A percentile compares a stretch with the other conserved stretches of the same genome.
phyloP scores from a whole-genome alignment of 2,888 invertebrate species.

The Sinelater perroti region DNA sequence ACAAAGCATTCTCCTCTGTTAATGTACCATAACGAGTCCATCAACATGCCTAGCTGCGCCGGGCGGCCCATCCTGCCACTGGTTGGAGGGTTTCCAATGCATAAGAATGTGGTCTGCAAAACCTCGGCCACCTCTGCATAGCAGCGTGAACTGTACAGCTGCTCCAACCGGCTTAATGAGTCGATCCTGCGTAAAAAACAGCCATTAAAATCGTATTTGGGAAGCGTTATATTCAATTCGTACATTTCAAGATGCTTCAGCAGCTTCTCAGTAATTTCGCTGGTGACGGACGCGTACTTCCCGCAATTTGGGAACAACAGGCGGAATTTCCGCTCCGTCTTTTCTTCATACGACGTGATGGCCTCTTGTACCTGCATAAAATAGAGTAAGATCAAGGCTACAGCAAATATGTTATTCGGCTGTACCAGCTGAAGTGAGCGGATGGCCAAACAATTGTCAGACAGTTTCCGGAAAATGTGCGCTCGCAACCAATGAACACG shows the following conservation, averaged over 20 bases:
- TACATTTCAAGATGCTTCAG: constrained; percentile 65
- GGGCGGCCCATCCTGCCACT: constrained; percentile 68
- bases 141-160: constrained; percentile 70
- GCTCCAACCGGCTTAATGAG: constrained; percentile 71
- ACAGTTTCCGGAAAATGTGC: constrained; percentile 64
- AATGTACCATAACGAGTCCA: constrained; percentile 62
- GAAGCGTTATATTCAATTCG: constrained; percentile 24
- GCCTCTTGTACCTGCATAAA: constrained; percentile 48
- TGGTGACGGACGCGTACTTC: constrained; percentile 62
- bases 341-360: constrained; percentile 44
- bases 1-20: constrained; percentile 68
- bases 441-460: constrained; percentile 63
- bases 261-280: constrained; percentile 61
- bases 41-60: constrained; percentile 59
- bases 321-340: constrained; percentile 52
- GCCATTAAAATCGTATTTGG: too few species aligned
- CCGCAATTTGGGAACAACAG: constrained; percentile 65
- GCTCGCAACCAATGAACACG: constrained; percentile 67
- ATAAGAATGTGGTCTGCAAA: constrained; percentile 72
- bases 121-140: constrained; percentile 74
- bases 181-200: constrained; percentile 61
- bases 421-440: constrained; percentile 62
- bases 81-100: constrained; percentile 56
- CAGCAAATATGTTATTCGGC: too few species aligned
- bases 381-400: constrained; percentile 43